Evolutionary conservation across 2,888 invertebrate genomes (phyloP).

Genomic region (Drepana falcataria): DNA sequence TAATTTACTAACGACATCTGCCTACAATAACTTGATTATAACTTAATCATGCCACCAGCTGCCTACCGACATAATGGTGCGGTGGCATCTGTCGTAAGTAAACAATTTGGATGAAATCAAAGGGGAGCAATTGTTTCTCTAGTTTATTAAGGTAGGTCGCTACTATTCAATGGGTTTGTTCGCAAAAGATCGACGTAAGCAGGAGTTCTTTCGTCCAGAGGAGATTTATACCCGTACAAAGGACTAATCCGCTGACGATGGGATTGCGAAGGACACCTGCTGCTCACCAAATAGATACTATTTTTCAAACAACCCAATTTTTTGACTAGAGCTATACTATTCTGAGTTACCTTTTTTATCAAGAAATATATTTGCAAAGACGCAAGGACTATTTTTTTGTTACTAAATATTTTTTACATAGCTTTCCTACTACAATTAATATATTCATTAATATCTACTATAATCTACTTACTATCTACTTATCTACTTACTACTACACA

Average conservation of each 20-base stretch:
- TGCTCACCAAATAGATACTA: conserved; percentile 56
- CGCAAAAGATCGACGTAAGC: conserved; percentile 49
- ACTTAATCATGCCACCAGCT: conserved; percentile 53
- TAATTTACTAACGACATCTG: conserved; percentile 67
- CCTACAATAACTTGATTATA: conserved; percentile 32
- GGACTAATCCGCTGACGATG: conserved; percentile 66
- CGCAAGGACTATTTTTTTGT: no score
- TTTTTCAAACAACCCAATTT: conserved; percentile 28
- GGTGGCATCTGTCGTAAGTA: conserved; percentile 32
- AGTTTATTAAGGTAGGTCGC: conserved; percentile 33
- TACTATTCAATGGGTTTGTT: conserved; percentile 16
- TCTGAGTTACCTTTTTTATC: background rate
- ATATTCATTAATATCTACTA: no score
- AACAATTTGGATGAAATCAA: conserved; percentile 23
- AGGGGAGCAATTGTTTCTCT: conserved; percentile 26
- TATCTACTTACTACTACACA: no score
- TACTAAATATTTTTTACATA: no score
- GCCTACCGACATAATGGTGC: conserved; percentile 35
- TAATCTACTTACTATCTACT: no score
- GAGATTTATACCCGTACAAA: conserved; percentile 65
- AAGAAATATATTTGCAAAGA: background rate
- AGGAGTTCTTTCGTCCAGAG: conserved; percentile 31
- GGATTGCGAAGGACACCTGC: conserved; percentile 67
- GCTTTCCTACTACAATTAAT: no score
- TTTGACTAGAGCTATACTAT: conserved; percentile 9